These are phyloP conservation scores for Clivina fossor DNA, from an alignment of 2,888 invertebrate species.

Conservation along the genomic window DNA sequence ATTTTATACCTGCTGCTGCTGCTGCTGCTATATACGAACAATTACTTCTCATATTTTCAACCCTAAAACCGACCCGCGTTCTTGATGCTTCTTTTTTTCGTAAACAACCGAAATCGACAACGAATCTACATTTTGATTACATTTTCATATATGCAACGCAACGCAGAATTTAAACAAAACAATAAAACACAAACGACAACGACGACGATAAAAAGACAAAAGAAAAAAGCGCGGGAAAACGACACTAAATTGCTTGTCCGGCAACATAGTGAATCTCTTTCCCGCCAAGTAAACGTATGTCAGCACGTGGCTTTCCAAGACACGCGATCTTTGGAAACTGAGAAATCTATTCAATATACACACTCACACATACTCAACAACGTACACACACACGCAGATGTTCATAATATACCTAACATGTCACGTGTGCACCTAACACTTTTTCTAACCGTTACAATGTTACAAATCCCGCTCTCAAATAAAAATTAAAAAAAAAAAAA, in stretches of 20 bases:
- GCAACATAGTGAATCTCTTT: conserved; percentile 22
- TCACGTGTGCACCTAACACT: neutral
- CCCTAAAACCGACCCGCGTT: no score
- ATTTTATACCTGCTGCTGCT: no score
- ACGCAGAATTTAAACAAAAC: no score
- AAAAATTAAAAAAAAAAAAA: neutral
- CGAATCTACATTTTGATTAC: no score
- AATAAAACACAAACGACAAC: no score
- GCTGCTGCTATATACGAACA: no score
- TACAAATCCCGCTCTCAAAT: neutral
- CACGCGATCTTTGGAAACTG: conserved; percentile 19
- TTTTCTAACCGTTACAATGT: neutral
- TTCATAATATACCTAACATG: neutral
- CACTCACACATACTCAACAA: conserved; percentile 4
- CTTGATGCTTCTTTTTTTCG: no score
- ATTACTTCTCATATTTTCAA: no score
- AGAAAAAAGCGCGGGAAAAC: neutral
- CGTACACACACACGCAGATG: conserved; percentile 4
- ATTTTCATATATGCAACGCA: no score
- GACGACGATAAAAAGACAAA: conserved; percentile 1
- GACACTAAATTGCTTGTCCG: conserved; percentile 13
- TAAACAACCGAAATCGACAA: conserved; percentile 9
- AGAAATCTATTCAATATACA: neutral
- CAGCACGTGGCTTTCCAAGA: conserved; percentile 24
- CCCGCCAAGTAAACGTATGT: conserved; percentile 29